Base-by-base conservation (phyloP, 2,888 invertebrate genomes). In the Catocala sponsa region DNA sequence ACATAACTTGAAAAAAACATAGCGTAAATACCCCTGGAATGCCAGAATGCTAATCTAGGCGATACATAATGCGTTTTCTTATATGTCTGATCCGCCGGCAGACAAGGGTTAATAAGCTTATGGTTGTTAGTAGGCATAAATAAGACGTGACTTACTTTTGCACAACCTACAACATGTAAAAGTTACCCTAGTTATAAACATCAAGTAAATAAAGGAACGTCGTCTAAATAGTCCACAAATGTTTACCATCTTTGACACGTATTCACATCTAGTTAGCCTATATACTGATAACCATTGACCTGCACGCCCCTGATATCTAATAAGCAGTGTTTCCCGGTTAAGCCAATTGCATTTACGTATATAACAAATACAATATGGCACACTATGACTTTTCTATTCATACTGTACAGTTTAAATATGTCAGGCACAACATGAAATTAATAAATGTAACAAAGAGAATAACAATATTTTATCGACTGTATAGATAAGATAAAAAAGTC, bases 231-330 rank as follows among this genome's bases (percentile, higher is more conserved):
- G 49, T 54, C 25, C 32, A 48, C 13, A 38, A 32, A 32, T 76
- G 59, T 72, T 63, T 53, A 62, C 38, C 33, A 35, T 44, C 11
- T 12, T 33, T 44, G 42, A 42, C 52, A 35, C 38, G 15, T 58
- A 59, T 59, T 53, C 47, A 48, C 53, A 48, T 59, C 47, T 53
- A 53, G 42, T 48, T 59, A 41, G 42, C 47, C 33, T 12, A 75
- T 72, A 75, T 57, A 56, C 46, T 66, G 77, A 76, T 76, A 79
- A 71, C 62, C 33, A 10, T 50, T 73, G 66, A 76, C 68, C 70
- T 68, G 13, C 25, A 25, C 15, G 46, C 62, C 54, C 38, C 60
- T 65, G 57, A 59, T 76, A 66, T 58, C 47, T 25, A 65, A 50
- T 56, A 49, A 61, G 52, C 48, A 55, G 56, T 47, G 12, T 44